These are phyloP conservation scores for Albula glossodonta DNA, from an alignment of 2,113 vertebrate genomes.

Conservation along the genomic window DNA sequence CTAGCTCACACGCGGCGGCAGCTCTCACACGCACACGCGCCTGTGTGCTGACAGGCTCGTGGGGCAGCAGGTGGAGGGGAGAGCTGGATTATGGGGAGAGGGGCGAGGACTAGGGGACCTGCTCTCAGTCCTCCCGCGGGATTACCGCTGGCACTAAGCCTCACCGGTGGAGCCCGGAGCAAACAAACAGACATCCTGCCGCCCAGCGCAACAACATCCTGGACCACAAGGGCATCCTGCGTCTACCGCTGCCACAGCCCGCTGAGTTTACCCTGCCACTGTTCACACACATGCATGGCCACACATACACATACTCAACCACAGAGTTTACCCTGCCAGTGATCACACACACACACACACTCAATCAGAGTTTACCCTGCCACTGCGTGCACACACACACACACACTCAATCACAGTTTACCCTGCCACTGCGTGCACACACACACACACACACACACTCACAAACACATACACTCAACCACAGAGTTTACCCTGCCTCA, in stretches of 20 bases:
- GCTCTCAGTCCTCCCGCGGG: neutral
- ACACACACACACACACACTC: neutral
- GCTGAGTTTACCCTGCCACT: neutral
- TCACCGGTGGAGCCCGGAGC: constrained; percentile 13
- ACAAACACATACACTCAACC: neutral
- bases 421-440: constrained; percentile 4
- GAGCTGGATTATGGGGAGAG: neutral
- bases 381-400: neutral
- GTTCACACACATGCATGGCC: neutral
- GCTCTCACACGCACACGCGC: constrained; percentile 1
- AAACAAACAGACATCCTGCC: constrained; percentile 46
- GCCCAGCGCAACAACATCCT: constrained; percentile 28
- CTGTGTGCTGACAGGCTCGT: neutral
- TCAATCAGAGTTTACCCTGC: constrained; percentile 23
- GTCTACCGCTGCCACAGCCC: neutral
- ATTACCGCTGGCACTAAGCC: neutral
- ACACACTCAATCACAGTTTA: constrained; percentile 14
- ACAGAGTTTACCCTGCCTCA: neutral
- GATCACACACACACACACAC: neutral
- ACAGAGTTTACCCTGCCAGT: neutral
- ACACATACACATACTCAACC: neutral
- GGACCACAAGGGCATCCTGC: neutral
- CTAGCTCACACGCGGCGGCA: neutral
- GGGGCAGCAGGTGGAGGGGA: neutral
- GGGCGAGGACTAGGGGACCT: neutral